These are phyloP conservation scores for Corvus cornix DNA, from an alignment of 2,113 vertebrate genomes.

Conservation along the genomic window DNA sequence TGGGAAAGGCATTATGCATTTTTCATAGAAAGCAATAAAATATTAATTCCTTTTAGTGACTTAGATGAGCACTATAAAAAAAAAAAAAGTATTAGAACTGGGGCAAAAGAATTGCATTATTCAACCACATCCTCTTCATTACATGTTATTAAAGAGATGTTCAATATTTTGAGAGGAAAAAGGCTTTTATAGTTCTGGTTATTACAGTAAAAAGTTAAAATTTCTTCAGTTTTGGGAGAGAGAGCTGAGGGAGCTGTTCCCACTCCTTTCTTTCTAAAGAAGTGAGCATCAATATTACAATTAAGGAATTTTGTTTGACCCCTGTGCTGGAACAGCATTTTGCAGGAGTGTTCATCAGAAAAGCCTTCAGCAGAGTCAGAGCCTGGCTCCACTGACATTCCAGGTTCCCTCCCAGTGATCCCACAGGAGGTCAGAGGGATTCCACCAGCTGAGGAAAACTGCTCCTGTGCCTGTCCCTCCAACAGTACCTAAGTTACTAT, in stretches of 20 bases:
- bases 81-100: not conserved
- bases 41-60: constrained; percentile 62
- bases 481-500: constrained; percentile 16
- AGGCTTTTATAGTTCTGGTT: not conserved
- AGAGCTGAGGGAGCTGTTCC: not conserved
- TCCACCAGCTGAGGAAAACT: not conserved
- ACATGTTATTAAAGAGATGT: constrained; percentile 9
- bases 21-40: constrained; percentile 65
- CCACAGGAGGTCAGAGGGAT: not conserved
- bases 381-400: not conserved
- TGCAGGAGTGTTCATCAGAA: not conserved
- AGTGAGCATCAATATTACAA: not conserved
- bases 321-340: not conserved
- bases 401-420: not conserved
- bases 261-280: not conserved
- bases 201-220: constrained; percentile 5
- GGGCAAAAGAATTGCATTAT: constrained; percentile 38
- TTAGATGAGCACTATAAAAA: constrained; percentile 30
- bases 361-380: not conserved
- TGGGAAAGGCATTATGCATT: constrained; percentile 40
- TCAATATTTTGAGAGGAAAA: constrained; percentile 16
- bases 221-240: not conserved
- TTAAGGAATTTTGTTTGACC: not conserved
- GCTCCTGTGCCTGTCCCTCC: not conserved
- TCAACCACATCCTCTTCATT: constrained; percentile 56